Base-by-base conservation (phyloP, 2,113 vertebrate genomes). In the Mormyrus iriodes region DNA sequence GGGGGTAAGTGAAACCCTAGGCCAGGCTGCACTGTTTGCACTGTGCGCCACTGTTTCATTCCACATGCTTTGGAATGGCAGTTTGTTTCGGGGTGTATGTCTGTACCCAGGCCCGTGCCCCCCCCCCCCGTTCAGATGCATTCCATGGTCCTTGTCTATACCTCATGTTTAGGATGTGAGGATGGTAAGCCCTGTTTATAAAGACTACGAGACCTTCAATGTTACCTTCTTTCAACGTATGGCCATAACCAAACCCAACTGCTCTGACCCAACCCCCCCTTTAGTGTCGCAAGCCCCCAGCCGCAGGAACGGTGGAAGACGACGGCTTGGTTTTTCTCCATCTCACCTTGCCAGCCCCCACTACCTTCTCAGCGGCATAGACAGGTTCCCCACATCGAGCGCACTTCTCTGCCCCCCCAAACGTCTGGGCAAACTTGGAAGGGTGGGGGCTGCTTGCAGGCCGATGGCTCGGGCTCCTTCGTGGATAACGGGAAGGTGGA, bases 381-480 rank as follows among this genome's bases (percentile, higher is more conserved):
- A 99, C 98, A 0, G 97, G 96, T 91, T 98, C 96, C 0, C 96
- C 97, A 88, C 98, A 99, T 69, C 98, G 95, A 0, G 95, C 96
- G 42, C 98, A 99, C 91, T 98, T 98, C 91, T 99, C 98, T 3
- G 97, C 93, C 1, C 97, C 97, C 15, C 97, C 97, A 0, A 96
- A 98, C 94, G 98, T 99, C 95, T 99, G 98, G 88, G 98, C 98
- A 0, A 97, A 98, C 90, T 98, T 98, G 76, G 98, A 99, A 7
- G 97, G 95, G 93, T 99, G 98, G 91, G 97, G 95, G 91, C 95
- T 98, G 92, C 97, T 98, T 49, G 96, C 97, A 35, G 97, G 97
- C 87, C 93, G 96, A 92, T 98, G 97, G 82, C 94, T 94, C 86
- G 94, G 94, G 0, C 91, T 90, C 91, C 97, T 96, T 3, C 3